A percentile compares a stretch with the other conserved stretches of the same genome.
Conservation (phyloP, 2,797 vertebrate genomes). For the Acanthiza pusilla region DNA sequence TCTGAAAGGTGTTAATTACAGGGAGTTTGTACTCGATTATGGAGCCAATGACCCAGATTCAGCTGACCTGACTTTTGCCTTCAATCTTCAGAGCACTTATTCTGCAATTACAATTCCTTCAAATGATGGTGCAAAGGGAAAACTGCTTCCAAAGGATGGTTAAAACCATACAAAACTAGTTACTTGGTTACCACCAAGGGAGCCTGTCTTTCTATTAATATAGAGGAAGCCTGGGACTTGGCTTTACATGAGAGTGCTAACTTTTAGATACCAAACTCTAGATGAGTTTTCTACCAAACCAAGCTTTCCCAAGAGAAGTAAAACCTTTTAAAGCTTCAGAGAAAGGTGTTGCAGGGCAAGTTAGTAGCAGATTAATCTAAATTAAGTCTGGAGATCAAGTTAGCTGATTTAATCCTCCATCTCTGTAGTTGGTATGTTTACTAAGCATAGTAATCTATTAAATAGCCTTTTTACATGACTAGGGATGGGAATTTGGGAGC, state of each 20-base stretch:
- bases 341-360: background rate
- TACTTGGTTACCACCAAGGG: background rate
- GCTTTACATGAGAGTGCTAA: background rate
- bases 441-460: background rate
- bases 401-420: background rate
- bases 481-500: background rate
- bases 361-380: background rate
- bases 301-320: background rate
- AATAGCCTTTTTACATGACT: background rate
- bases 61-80: background rate
- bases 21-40: background rate
- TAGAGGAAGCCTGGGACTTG: background rate
- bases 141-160: background rate
- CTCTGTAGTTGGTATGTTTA: background rate
- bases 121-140: background rate
- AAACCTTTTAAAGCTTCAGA: background rate
- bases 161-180: background rate
- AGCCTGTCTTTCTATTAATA: background rate
- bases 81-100: background rate
- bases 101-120: background rate
- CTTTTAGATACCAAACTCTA: background rate
- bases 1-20: background rate
- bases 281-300: background rate
- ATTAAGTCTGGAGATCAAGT: background rate
- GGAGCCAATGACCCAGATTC: background rate